Conservation (phyloP, 2,888 invertebrate genomes). For the Blastobasis lacticolella region DNA sequence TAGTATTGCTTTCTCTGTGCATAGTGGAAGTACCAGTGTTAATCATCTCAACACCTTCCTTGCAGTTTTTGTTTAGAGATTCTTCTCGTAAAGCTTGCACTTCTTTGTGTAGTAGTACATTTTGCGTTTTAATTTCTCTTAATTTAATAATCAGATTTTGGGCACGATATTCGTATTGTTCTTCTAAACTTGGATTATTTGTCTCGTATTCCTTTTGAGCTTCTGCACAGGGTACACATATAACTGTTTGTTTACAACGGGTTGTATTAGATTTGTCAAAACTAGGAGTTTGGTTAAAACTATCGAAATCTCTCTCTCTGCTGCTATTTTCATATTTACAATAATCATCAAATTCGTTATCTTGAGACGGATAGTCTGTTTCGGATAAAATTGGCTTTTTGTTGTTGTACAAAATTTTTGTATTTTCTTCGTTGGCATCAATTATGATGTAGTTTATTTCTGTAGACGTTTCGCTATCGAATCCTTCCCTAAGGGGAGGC, state of each 20-base stretch:
- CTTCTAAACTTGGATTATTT: constrained; percentile 12
- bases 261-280: constrained; percentile 9
- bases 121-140: constrained; percentile 56
- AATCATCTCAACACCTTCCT: no score
- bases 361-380: constrained; percentile 28
- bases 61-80: constrained; percentile 17
- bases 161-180: constrained; percentile 39
- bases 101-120: constrained; percentile 42
- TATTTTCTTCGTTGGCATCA: constrained; percentile 31
- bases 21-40: not conserved
- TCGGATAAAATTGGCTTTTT: constrained; percentile 23
- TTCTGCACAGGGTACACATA: constrained; percentile 20
- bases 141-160: constrained; percentile 49
- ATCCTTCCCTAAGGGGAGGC: constrained; percentile 29
- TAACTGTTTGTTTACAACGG: constrained; percentile 16
- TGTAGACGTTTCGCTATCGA: constrained; percentile 34
- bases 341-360: constrained; percentile 14
- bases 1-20: constrained; percentile 29
- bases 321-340: constrained; percentile 8
- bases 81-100: constrained; percentile 37
- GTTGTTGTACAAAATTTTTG: constrained; percentile 30
- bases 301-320: constrained; percentile 15
- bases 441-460: constrained; percentile 42
- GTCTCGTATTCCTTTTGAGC: constrained; percentile 21
- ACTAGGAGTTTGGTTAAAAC: constrained; percentile 10